Conservation (phyloP, 2,113 vertebrate genomes). For the Chionodraco myersi region DNA sequence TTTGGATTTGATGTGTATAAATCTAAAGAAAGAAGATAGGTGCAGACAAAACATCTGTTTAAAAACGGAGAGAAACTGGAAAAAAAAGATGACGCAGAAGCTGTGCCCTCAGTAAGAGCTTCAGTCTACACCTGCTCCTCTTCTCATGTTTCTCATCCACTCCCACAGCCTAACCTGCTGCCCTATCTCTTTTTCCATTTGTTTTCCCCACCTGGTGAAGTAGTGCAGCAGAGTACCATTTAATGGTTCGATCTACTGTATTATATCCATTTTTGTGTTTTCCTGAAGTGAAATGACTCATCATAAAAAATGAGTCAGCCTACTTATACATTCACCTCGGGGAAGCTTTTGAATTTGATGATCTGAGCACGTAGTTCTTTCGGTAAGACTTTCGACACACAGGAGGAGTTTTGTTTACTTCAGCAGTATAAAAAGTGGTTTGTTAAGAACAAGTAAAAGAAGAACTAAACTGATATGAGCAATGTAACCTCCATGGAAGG, state of each 20-base stretch:
- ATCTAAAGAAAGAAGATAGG: not conserved
- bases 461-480: slow-evolving; percentile 14
- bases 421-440: not conserved
- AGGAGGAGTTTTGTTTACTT: slow-evolving; percentile 3
- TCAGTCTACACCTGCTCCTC: slow-evolving; percentile 55
- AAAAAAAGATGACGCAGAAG: not conserved
- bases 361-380: not conserved
- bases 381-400: not conserved
- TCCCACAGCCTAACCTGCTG: slow-evolving; percentile 58
- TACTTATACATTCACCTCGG: not conserved
- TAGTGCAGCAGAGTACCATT: not conserved
- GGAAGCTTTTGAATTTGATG: not conserved
- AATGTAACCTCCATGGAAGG: not conserved
- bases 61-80: slow-evolving; percentile 6
- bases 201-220: not conserved
- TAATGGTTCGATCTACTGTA: not conserved
- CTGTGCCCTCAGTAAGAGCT: not conserved
- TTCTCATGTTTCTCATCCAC: slow-evolving; percentile 56
- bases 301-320: slow-evolving; percentile 2
- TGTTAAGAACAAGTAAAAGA: not conserved
- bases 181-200: not conserved
- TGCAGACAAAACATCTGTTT: not conserved
- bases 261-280: not conserved
- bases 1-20: not conserved
- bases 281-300: slow-evolving; percentile 31